Evolutionary conservation across 1,140 invertebrate species (phyloP).

Genomic region (Diachasma alloeum): DNA sequence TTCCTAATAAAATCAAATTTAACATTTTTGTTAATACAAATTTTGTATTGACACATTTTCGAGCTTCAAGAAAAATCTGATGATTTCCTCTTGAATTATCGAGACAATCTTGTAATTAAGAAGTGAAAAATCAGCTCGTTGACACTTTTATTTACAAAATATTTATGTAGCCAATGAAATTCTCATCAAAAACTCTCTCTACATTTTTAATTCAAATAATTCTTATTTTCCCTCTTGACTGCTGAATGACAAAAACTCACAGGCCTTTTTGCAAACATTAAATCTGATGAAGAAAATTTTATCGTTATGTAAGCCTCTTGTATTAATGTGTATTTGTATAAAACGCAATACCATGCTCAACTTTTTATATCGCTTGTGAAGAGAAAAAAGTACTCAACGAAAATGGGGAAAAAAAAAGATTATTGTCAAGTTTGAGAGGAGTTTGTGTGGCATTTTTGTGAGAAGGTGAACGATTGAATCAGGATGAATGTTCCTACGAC

Average conservation of each 20-base stretch:
- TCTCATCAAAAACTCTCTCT: no score
- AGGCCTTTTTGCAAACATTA: background rate
- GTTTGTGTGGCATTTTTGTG: slow-evolving; percentile 5
- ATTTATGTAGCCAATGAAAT: no score
- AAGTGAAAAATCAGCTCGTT: no score
- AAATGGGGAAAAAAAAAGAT: background rate
- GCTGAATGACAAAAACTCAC: background rate
- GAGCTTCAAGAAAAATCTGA: no score
- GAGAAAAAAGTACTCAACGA: slow-evolving; percentile 24
- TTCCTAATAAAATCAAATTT: no score
- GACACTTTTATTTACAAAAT: no score
- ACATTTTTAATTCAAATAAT: no score
- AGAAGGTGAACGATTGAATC: background rate
- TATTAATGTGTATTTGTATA: slow-evolving; percentile 29
- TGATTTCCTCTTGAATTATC: no score
- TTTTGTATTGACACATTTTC: no score
- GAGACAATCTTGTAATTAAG: no score
- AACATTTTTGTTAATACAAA: no score
- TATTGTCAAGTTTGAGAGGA: background rate
- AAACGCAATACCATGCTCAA: slow-evolving; percentile 45
- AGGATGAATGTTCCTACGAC: background rate
- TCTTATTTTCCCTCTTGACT: no score
- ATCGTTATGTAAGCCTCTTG: slow-evolving; percentile 14
- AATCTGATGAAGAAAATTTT: background rate
- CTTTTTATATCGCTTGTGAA: slow-evolving; percentile 57